Evolutionary conservation across 2,113 vertebrate genomes (phyloP).

Genomic region (Aviceda subcristata): DNA sequence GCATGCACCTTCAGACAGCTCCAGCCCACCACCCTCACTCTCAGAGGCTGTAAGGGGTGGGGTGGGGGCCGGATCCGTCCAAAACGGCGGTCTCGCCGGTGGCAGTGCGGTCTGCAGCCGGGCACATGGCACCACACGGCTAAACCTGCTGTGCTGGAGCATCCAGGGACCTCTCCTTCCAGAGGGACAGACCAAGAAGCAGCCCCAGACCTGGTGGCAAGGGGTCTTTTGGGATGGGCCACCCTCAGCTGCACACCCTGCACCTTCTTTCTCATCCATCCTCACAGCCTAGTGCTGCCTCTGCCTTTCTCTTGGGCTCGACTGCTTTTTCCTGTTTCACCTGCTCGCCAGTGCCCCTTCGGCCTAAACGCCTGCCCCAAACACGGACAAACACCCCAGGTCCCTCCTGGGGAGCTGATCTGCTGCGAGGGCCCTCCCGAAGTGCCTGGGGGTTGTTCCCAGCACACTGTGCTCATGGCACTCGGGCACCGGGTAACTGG

Average conservation of each 20-base stretch:
- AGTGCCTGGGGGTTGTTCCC: neutral
- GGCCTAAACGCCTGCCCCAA: neutral
- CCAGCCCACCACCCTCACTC: neutral
- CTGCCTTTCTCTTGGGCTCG: neutral
- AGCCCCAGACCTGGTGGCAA: neutral
- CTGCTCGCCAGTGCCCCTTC: neutral
- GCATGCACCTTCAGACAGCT: neutral
- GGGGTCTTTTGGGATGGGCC: neutral
- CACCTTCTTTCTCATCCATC: neutral
- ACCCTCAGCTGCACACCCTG: neutral
- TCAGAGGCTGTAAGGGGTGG: neutral
- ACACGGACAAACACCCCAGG: rapidly evolving
- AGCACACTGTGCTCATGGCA: neutral
- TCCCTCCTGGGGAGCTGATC: neutral
- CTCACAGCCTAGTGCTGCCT: neutral
- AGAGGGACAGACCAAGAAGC: neutral
- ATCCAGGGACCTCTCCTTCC: neutral
- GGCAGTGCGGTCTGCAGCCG: too few relatives aligned
- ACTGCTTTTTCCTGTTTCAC: neutral
- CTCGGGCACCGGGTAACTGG: neutral
- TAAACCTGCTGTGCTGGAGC: rapidly evolving
- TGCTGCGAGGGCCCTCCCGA: neutral
- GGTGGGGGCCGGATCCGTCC: neutral
- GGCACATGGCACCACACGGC: rapidly evolving
- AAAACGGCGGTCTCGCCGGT: rapidly evolving